Conservation (phyloP, 2,797 vertebrate species). For the Macropus fuliginosus region DNA sequence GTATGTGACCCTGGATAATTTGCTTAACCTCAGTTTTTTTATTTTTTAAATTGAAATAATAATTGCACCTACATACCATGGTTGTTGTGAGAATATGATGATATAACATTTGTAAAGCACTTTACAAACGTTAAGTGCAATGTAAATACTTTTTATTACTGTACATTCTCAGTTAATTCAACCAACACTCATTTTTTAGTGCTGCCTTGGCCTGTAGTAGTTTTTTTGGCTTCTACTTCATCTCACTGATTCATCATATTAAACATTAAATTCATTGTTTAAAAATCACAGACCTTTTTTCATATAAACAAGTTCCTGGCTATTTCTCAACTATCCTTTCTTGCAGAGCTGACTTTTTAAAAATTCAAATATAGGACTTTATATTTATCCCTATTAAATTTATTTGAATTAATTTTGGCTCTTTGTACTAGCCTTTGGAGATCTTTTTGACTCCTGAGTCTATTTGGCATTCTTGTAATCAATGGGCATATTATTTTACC, state of each 20-base stretch:
- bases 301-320: neutral
- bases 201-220: neutral
- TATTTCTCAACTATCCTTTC: neutral
- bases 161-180: neutral
- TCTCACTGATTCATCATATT: neutral
- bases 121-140: neutral
- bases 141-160: neutral
- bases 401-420: neutral
- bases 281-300: neutral
- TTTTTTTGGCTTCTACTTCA: neutral
- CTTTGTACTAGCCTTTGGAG: neutral
- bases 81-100: neutral
- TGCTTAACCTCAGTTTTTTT: no score
- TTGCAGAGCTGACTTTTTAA: neutral
- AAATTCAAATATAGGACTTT: neutral
- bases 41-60: neutral
- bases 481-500: neutral
- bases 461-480: neutral
- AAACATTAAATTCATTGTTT: neutral
- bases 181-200: neutral
- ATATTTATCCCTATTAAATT: neutral
- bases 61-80: neutral
- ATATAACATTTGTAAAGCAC: no score
- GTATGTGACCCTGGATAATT: no score
- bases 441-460: neutral